These are phyloP conservation scores for Spea bombifrons DNA, from an alignment of 2,113 vertebrate species.

Conservation along the genomic window DNA sequence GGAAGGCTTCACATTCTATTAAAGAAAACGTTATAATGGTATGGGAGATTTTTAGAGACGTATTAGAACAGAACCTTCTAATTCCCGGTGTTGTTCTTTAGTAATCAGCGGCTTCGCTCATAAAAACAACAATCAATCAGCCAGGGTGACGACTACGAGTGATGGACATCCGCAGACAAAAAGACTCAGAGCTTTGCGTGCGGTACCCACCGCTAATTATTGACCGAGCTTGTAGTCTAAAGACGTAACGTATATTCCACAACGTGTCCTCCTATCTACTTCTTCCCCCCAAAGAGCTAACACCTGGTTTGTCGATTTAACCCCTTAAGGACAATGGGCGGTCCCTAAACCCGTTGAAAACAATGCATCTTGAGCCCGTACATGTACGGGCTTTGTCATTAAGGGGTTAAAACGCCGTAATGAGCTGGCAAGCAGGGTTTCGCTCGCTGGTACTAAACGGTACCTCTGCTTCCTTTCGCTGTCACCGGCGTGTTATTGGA, in stretches of 20 bases:
- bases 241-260: neutral
- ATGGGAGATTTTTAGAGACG: too few species aligned
- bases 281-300: conserved; percentile 41
- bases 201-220: neutral
- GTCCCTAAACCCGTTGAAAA: too few species aligned
- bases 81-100: neutral
- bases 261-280: conserved; percentile 9
- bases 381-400: too few species aligned
- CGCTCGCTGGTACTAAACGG: conserved; percentile 24
- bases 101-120: neutral
- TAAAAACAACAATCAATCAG: neutral
- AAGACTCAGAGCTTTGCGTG: neutral
- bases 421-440: conserved; percentile 35
- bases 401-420: conserved; percentile 35
- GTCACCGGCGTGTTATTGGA: conserved; percentile 39
- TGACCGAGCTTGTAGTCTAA: neutral
- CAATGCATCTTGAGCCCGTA: too few species aligned
- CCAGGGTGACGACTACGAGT: neutral
- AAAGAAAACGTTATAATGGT: too few species aligned
- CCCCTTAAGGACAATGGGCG: too few species aligned
- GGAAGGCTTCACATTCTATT: too few species aligned
- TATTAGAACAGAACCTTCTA: neutral
- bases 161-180: conserved; percentile 6
- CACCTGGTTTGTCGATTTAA: conserved; percentile 46
- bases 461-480: conserved; percentile 21